Evolutionary conservation across 2,888 invertebrate genomes (phyloP).

Genomic region (Melipona bicolor): DNA sequence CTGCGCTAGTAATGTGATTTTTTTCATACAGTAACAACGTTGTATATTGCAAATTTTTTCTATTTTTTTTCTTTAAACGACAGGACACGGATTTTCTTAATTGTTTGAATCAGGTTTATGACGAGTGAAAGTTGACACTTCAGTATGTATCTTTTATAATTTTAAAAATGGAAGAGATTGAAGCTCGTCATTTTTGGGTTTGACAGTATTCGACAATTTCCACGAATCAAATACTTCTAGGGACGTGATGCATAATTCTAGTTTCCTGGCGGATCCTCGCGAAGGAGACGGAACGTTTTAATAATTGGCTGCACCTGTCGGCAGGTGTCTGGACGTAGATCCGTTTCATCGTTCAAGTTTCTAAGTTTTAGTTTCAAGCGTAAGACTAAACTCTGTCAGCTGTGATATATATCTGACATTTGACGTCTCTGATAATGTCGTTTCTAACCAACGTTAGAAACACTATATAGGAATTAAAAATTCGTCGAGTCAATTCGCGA

Average conservation of each 20-base stretch:
- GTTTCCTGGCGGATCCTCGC: not conserved
- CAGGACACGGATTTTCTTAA: not conserved
- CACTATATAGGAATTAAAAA: not conserved
- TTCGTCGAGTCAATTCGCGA: not conserved
- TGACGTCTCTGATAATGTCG: not conserved
- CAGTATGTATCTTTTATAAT: too few species aligned
- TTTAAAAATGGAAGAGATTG: too few species aligned
- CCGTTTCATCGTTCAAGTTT: not conserved
- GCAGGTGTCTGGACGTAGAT: conserved; percentile 71
- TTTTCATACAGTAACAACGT: not conserved
- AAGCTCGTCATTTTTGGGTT: not conserved
- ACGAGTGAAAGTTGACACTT: too few species aligned
- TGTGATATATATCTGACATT: not conserved
- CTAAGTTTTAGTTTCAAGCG: not conserved
- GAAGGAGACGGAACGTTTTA: conserved; percentile 59
- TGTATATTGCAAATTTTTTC: not conserved
- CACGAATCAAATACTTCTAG: conserved; percentile 17
- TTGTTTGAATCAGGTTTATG: too few species aligned
- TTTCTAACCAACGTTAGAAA: not conserved
- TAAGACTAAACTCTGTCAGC: not conserved
- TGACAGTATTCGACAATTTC: not conserved
- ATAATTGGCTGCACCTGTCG: conserved; percentile 76
- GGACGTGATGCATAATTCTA: not conserved
- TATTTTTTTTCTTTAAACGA: not conserved
- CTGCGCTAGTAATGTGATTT: not conserved